These are phyloP conservation scores for Trematomus loennbergii DNA, from an alignment of 2,113 vertebrate genomes.

Conservation along the genomic window DNA sequence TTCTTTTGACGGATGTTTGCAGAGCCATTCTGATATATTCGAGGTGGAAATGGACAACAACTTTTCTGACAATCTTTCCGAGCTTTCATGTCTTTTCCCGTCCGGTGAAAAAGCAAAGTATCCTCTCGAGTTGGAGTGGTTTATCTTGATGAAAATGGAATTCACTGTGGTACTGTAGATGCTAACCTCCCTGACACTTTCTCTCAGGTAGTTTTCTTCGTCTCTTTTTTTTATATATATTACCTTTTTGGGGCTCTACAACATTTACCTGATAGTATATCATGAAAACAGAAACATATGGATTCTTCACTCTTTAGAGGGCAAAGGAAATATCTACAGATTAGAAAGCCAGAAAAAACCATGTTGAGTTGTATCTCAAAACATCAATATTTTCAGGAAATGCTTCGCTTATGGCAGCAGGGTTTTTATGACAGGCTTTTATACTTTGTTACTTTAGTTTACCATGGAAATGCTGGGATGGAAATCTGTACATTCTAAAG, in stretches of 20 bases:
- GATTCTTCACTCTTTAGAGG: constrained; percentile 7
- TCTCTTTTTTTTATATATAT: background rate
- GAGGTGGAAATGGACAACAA: constrained; percentile 39
- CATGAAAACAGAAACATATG: constrained; percentile 17
- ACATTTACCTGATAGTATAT: constrained; percentile 1
- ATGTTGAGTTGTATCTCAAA: background rate
- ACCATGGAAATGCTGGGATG: background rate
- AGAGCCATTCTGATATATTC: constrained; percentile 26
- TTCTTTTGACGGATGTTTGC: constrained; percentile 52
- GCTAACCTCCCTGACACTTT: constrained; percentile 22
- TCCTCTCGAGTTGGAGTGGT: constrained; percentile 31
- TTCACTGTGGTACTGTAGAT: constrained; percentile 49
- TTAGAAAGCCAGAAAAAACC: constrained; percentile 1
- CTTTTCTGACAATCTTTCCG: constrained; percentile 23
- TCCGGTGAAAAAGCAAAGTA: constrained; percentile 40
- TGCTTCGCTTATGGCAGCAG: background rate
- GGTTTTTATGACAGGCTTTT: background rate
- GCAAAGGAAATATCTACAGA: constrained; percentile 18
- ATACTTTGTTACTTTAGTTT: background rate
- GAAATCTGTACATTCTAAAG: background rate
- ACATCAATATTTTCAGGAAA: background rate
- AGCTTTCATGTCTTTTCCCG: constrained; percentile 53
- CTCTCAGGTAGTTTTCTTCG: constrained; percentile 5
- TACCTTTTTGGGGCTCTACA: background rate
- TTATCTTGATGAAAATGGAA: constrained; percentile 49